A percentile compares a stretch with the other conserved stretches of the same genome.
Conservation (phyloP, 2,888 invertebrate species). For the Ochropleura leucogaster region DNA sequence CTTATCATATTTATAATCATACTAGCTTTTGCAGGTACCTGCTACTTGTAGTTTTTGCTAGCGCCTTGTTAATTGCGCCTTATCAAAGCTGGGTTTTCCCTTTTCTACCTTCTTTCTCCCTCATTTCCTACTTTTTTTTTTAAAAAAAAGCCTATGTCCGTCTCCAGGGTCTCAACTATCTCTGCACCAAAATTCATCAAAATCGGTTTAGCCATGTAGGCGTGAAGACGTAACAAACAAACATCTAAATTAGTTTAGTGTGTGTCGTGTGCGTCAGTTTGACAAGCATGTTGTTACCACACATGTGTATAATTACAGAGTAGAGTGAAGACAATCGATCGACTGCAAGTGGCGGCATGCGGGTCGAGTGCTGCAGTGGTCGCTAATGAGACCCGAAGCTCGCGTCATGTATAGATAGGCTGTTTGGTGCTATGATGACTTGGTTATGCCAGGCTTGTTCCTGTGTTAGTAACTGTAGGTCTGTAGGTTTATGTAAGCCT, state of each 20-base stretch:
- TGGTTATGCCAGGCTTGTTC: background rate
- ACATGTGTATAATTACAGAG: slow-evolving; percentile 7
- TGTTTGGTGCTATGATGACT: background rate
- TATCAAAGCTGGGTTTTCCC: too few species aligned
- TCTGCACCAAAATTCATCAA: too few species aligned
- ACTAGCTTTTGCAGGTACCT: too few species aligned
- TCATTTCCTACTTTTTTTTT: too few species aligned
- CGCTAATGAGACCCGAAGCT: slow-evolving; percentile 36
- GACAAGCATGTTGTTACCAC: slow-evolving; percentile 9
- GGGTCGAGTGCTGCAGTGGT: slow-evolving; percentile 34
- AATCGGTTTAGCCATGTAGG: too few species aligned
- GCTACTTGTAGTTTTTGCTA: too few species aligned
- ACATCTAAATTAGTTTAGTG: slow-evolving; percentile 1
- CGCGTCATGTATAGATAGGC: background rate
- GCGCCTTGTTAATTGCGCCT: too few species aligned
- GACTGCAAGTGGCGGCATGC: slow-evolving; percentile 35
- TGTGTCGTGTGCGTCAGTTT: slow-evolving; percentile 1
- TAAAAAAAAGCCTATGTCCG: too few species aligned
- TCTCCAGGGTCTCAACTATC: too few species aligned
- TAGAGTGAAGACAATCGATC: slow-evolving; percentile 47
- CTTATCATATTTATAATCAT: too few species aligned
- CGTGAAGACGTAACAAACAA: too few species aligned
- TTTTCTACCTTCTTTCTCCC: too few species aligned
- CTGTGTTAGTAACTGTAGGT: background rate
- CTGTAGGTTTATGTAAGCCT: background rate